Percentiles rank a stretch among this genome's conserved stretches.
Evolutionary conservation across 2,797 vertebrate species (phyloP).

Genomic region (Lophius americanus): DNA sequence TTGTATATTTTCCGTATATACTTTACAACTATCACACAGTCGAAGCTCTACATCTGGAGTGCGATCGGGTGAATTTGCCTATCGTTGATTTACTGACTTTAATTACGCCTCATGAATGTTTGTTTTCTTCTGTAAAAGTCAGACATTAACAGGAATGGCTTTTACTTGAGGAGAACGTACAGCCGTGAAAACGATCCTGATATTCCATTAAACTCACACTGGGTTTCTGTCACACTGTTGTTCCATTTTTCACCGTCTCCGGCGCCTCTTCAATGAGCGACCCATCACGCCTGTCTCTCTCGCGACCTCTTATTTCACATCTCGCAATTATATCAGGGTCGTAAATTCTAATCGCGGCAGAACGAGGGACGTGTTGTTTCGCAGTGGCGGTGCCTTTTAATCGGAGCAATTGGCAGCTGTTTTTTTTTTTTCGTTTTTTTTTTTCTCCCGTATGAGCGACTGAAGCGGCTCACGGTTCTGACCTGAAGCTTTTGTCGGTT

Average conservation of each 20-base stretch:
- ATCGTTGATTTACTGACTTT: conserved; percentile 1
- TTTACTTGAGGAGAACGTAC: conserved; percentile 8
- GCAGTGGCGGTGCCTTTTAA: background rate
- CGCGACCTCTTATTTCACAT: background rate
- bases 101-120: background rate
- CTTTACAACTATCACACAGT: no score
- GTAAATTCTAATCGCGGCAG: background rate
- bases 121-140: background rate
- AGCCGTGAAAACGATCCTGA: conserved; percentile 11
- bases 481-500: background rate
- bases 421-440: background rate
- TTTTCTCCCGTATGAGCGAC: conserved; percentile 8
- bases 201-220: conserved; percentile 38
- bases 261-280: background rate
- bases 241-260: conserved; percentile 14
- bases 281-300: background rate
- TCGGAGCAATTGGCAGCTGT: background rate
- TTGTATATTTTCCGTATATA: no score
- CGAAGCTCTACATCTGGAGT: no score
- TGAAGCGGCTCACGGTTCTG: conserved; percentile 15
- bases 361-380: background rate
- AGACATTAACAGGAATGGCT: conserved; percentile 29
- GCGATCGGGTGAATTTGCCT: background rate
- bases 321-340: background rate
- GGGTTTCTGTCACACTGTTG: conserved; percentile 25